Evolutionary conservation across 2,888 invertebrate species (phyloP), one percentile per base, ranked within the genome.

Genomic region (Scaeva pyrastri): DNA sequence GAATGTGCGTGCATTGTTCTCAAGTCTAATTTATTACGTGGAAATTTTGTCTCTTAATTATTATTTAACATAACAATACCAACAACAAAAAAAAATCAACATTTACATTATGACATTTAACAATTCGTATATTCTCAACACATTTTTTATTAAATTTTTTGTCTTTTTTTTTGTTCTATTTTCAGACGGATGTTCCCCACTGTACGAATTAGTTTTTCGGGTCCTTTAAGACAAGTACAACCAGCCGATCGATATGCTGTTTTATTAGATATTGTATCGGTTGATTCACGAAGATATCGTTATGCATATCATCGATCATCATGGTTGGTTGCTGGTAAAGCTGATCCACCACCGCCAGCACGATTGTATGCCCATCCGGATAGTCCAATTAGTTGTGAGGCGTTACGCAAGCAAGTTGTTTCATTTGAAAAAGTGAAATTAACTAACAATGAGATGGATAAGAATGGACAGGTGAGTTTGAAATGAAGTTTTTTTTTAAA

Each of bases 261-360:
- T 76, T 94, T 98, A 89, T 95, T 99, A 94, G 99, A 99, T 94
- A 97, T 99, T 91, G 97, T 98, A 88, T 98, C 98, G 84, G 97
- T 99, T 91, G 99, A 99, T 94, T 97, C 97, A 93, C 97, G 98
- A 93, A 95, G 99, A 77, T 98, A 98, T 94, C 96, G 98, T 88
- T 99, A 99, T 94, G 98, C 99, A 88, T 99, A 99, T 94, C 99
- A 99, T 94, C 96, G 98, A 90, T 98, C 98, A 88, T 98, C 98
- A 72, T 99, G 99, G 99, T 94, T 98, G 91, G 98, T 98, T 89
- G 99, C 99, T 31, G 99, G 99, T 88, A 99, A 99, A 93, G 99
- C 99, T 55, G 99, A 99, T 94, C 98, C 98, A 14, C 98, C 98
- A 90, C 96, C 97, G 41, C 98, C 98, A 87, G 96, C 97, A 88